A percentile compares a stretch with the other conserved stretches of the same genome.
These are phyloP conservation scores for Agonopterix heracliana DNA, from an alignment of 2,888 invertebrate species.

Conservation along the genomic window DNA sequence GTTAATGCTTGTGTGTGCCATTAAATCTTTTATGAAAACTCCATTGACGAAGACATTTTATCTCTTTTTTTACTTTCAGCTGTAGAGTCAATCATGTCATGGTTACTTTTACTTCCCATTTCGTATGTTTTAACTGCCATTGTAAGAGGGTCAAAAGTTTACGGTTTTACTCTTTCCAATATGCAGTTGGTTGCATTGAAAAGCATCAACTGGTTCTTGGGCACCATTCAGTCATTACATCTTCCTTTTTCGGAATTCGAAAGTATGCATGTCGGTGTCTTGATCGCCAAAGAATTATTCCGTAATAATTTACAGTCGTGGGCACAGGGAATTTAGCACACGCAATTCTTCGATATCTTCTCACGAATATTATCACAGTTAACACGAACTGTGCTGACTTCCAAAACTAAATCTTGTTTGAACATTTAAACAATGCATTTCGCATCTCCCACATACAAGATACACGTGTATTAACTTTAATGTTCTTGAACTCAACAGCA, in stretches of 20 bases:
- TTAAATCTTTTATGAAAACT: neutral
- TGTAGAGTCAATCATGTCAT: no score
- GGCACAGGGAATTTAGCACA: conserved; percentile 29
- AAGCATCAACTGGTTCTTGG: conserved; percentile 10
- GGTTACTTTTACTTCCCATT: no score
- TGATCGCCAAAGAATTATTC: conserved; percentile 29
- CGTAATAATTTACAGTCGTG: conserved; percentile 34
- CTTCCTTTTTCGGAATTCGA: conserved; percentile 38
- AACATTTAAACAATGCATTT: neutral
- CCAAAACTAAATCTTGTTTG: neutral
- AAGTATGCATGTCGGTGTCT: conserved; percentile 28
- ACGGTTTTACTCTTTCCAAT: neutral
- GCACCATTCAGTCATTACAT: conserved; percentile 28
- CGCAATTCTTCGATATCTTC: conserved; percentile 24
- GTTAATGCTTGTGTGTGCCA: neutral
- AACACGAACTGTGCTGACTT: neutral
- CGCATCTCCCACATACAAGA: no score
- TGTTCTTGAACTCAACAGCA: neutral
- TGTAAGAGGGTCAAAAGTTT: conserved; percentile 1
- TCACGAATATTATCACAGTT: conserved; percentile 28
- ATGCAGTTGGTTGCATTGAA: neutral
- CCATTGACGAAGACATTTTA: no score
- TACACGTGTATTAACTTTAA: no score
- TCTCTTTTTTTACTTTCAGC: no score
- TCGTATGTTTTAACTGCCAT: neutral